phyloP scores from a whole-genome alignment of 2,797 vertebrate genomes.

The Gymnoscopelus microlampas region DNA sequence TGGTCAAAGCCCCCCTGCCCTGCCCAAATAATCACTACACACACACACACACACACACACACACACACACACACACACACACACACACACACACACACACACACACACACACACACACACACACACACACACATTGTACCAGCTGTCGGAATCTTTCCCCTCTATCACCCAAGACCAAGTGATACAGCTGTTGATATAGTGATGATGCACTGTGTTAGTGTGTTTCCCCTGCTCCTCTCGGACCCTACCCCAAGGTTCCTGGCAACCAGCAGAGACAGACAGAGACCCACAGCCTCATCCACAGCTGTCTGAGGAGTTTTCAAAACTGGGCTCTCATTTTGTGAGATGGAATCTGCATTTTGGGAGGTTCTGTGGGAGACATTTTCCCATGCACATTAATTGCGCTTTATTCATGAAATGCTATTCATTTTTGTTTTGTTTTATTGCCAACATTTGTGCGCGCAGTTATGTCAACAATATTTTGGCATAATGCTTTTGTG shows the following conservation, averaged over 20 bases:
- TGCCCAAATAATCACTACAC: slow-evolving; percentile 19
- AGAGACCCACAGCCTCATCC: slow-evolving; percentile 9
- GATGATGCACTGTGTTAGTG: slow-evolving; percentile 62
- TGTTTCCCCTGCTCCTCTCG: slow-evolving; percentile 41
- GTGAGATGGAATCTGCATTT: too few species aligned
- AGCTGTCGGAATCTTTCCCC: slow-evolving; percentile 84
- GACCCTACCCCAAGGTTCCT: slow-evolving; percentile 43
- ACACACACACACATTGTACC: slow-evolving; percentile 49
- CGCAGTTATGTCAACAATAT: slow-evolving; percentile 2
- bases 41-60: neutral
- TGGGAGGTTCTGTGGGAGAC: too few species aligned
- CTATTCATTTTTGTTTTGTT: too few species aligned
- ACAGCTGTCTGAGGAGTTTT: neutral
- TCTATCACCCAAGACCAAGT: slow-evolving; percentile 85
- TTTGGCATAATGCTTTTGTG: slow-evolving; percentile 20
- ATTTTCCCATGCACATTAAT: too few species aligned
- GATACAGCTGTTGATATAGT: slow-evolving; percentile 82
- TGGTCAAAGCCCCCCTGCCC: slow-evolving; percentile 74
- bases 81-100: slow-evolving; percentile 20
- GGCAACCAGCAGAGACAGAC: slow-evolving; percentile 31
- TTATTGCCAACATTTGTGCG: too few species aligned
- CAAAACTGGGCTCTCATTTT: neutral
- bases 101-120: slow-evolving; percentile 2
- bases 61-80: neutral
- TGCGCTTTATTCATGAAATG: too few species aligned